Evolutionary conservation across 30 jellyfish, hydroid and myxozoan genomes (phyloP), one percentile per base, ranked within the genome.

Genomic region (Calvadosia cruxmelitensis): DNA sequence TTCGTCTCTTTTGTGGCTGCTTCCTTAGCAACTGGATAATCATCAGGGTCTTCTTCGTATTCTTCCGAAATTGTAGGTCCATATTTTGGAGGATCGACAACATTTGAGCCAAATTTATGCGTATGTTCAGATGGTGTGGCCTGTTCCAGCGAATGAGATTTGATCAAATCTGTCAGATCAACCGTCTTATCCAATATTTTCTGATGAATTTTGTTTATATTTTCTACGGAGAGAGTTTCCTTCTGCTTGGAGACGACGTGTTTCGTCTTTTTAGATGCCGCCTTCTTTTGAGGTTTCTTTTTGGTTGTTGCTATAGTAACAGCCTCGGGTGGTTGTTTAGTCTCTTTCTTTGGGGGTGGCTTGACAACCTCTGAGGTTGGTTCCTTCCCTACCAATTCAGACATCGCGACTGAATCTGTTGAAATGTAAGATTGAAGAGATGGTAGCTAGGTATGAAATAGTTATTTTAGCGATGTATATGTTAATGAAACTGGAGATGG

Each of bases 121-220:
- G 10, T 20, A 42, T 42, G 15, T 20, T 10, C 20, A 5, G 57
- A 42, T 42, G 57, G 20, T 42, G 57, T 5, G 10, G 57, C 10
- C 20, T 10, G 20, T 42, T 10, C 10, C 20, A 20, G 20, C 20
- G 57, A 42, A 5, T 70, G 64, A 16, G 69, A 49, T 31, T 70
- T 61, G 15, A 77, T 85, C 31, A 86, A 87, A 64, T 66, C 30
- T 13, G 96, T 92, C 16, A 64, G 76, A 36, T 86, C 96, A 31
- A 48, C 70, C 1, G 96, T 78, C 29, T 88, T 92, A 32, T 69
- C 79, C 15, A 86, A 78, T 93, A 86, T 79, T 61, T 80, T 86
- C 53, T 74, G 81, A 52, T 86, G 96, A 3, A 86, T 75, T 26
- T 71, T 75, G 28, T 76, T 42, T 10, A 42, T 20, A 5, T 10